Evolutionary conservation across 2,797 vertebrate genomes (phyloP).

Genomic region (Tenualosa thibaudeaui): DNA sequence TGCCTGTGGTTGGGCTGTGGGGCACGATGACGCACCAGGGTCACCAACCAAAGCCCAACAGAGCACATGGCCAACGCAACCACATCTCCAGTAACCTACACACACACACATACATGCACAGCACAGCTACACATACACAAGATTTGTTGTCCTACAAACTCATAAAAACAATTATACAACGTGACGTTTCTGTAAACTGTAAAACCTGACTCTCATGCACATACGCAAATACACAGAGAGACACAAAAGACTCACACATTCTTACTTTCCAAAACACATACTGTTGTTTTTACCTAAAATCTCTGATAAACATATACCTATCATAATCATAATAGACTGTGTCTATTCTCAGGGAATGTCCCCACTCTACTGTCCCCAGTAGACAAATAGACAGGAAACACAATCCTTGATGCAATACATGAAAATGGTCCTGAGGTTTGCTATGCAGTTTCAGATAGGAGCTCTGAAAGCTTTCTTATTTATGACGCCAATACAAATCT

Average conservation of each 20-base stretch:
- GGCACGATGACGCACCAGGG: conserved; percentile 47
- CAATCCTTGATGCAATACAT: neutral
- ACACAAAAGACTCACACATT: neutral
- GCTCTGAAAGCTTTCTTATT: neutral
- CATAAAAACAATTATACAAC: neutral
- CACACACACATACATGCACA: conserved; percentile 6
- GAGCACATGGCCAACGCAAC: conserved; percentile 31
- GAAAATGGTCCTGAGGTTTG: neutral
- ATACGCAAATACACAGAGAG: neutral
- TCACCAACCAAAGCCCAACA: conserved; percentile 30
- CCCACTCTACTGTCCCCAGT: no score
- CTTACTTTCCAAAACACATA: neutral
- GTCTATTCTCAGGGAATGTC: neutral
- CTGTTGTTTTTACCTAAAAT: neutral
- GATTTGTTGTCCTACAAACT: neutral
- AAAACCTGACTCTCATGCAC: neutral
- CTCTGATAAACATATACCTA: neutral
- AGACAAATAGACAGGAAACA: neutral
- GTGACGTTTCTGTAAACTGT: neutral
- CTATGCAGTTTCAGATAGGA: neutral
- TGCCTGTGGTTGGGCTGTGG: neutral
- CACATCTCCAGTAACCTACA: neutral
- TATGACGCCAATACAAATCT: neutral
- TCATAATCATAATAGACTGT: neutral
- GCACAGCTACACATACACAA: neutral